Conservation (phyloP, 2,888 invertebrate species). For the Dichetophora obliterata region DNA sequence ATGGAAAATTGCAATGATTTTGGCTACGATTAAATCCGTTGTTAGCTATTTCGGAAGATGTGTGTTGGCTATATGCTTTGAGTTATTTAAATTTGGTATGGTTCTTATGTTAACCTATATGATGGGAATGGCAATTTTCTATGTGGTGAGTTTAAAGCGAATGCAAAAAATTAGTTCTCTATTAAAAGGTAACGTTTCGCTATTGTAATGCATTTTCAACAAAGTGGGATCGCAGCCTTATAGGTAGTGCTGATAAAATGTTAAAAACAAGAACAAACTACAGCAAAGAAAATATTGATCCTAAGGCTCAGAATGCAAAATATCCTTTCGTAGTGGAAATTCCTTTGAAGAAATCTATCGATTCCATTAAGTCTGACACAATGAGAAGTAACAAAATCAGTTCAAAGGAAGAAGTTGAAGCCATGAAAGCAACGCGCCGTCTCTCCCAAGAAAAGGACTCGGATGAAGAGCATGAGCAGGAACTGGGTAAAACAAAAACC, state of each 20-base stretch:
- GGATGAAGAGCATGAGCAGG: background rate
- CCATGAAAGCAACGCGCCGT: background rate
- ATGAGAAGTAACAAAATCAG: background rate
- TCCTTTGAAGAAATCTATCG: background rate
- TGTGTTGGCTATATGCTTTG: background rate
- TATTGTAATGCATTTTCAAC: background rate
- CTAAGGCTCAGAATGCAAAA: background rate
- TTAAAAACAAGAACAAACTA: background rate
- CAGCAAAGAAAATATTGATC: background rate
- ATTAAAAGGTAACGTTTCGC: background rate
- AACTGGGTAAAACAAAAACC: background rate
- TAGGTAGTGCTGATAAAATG: background rate
- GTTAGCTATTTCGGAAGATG: background rate
- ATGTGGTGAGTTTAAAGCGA: slow-evolving; percentile 42
- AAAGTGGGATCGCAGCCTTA: slow-evolving; percentile 16
- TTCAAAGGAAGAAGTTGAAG: background rate
- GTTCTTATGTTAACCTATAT: slow-evolving; percentile 45
- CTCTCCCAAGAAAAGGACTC: background rate
- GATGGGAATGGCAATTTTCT: slow-evolving; percentile 42
- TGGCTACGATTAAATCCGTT: slow-evolving; percentile 11
- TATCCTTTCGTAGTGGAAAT: slow-evolving; percentile 6
- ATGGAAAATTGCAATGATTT: slow-evolving; percentile 5
- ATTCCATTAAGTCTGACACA: background rate
- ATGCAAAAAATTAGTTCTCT: background rate
- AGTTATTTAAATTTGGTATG: slow-evolving; percentile 45